Base-by-base conservation (phyloP, 2,888 invertebrate species). In the Dolichomitus sp. region DNA sequence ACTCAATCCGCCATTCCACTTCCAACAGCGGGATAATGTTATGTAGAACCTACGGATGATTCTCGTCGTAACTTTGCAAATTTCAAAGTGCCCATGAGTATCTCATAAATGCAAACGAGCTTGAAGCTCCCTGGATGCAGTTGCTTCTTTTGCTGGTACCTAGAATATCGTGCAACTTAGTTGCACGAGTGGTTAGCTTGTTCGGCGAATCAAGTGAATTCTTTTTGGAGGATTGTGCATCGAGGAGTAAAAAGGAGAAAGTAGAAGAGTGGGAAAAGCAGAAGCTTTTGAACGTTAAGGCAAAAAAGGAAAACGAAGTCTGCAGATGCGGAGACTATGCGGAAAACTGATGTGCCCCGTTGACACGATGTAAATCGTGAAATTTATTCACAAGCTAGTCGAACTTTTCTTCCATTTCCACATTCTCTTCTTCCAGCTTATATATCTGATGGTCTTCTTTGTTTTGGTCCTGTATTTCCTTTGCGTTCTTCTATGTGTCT, bases 21-120 rank as follows among this genome's bases (percentile, higher is more conserved):
- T 66, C 54, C 72, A 76, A 73, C 83, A 65, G 50, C 68, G 61
- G 69, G 76, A 83, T 83, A 83, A 83, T 83, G 80, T 83, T 80
- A 83, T 80, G 83, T 76, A 75, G 80, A 83, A 83, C 72, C 80
- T 30, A 70, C 80, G 69, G 23, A 48, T 30, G 23, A 40, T 12
- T 37, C 37, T 42, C 33, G 27, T 52, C 27, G 73, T 76, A 83
- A 79, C 83, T 81, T 85, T 83, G 73, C 54, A 83, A 81, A 83
- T 83, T 81, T 66, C 76, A 77, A 83, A 83, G 81, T 80, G 77
- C 69, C 66, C 69, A 66, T 65, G 76, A 85, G 79, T 80, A 83
- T 83, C 83, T 83, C 76, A 83, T 83, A 83, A 83, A 85, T 83
- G 85, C 77, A 83, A 83, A 81, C 76, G 79, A 83, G 79, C 69